Base-by-base conservation (phyloP, 2,113 vertebrate genomes). In the Hippolais icterina region DNA sequence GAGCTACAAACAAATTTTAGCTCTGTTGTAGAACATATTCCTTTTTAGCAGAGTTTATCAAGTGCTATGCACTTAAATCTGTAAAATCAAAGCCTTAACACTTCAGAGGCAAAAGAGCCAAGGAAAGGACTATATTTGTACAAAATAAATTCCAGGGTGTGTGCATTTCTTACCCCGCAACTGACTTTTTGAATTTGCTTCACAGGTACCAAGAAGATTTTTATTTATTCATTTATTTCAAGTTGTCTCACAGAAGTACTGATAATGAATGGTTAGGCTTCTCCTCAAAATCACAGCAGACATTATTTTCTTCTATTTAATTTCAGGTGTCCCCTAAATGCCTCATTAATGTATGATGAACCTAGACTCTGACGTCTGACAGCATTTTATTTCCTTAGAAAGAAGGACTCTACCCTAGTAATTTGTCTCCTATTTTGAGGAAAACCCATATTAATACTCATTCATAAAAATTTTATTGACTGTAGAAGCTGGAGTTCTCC, bases 401-500 rank as follows among this genome's bases (percentile, higher is more conserved):
- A 31, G 41, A 13, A 83, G 57, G 29, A 64, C 39, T 83, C 41
- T 28, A 83, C 57, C 6, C 28, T 18, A 78, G 50, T 27, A 84
- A 89, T 93, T 70, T 77, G 28, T 42, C 39, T 57, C 22, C 21
- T 49, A 12, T 78, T 74, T 87, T 53, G 47, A 74, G 42, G 68
- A 69, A 94, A 89, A 3, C 4, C 10, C 27, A 41, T n/a, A 76
- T 90, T 77, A 91, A 88, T 54, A 68, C 22, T 79, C 59, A 70
- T 56, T 56, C 14, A 85, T 66, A 71, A 95, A 91, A 92, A 90
- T 83, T 76, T 49, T 39, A 70, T 28, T 92, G 76, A 53, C 72
- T 88, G 72, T 29, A 94, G 63, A 92, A 95, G 65, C 15, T 64
- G 60, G 54, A 95, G 44, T 54, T 74, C 84, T 83, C 57, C 91